Evolutionary conservation across 2,888 invertebrate species (phyloP), one percentile per base, ranked within the genome.

Genomic region (Protophormia terraenovae): DNA sequence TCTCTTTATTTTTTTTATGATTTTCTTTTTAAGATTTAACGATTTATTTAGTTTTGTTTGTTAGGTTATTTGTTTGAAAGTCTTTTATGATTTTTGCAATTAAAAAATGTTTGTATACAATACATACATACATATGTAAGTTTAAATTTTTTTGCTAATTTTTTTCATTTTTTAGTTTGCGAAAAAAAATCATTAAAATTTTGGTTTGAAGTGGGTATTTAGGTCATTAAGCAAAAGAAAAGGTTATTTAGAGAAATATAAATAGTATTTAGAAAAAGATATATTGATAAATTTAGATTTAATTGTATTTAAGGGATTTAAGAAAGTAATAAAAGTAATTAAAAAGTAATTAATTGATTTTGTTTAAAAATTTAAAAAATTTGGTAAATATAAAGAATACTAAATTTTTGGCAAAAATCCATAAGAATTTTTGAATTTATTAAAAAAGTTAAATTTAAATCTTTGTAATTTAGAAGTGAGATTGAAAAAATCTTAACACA

Each of bases 61-160:
- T 41, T 35, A 7, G 8, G 12, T 50, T 24, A 10, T 50, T 10
- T 22, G 22, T 50, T n/a, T 53, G 69, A 35, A 53, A 69, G 50
- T 35, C 24, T 69, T 69, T 69, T 35, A 64, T 38, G 75, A 38
- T 64, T 62, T 50, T 64, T 75, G 50, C 62, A 75, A 50, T 64
- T 45, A 50, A 24, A 47, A 50, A 60, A n/a, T n/a, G n/a, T n/a
- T n/a, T n/a, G n/a, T 32, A 50, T n/a, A 10, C 10, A 32, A 14
- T 41, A n/a, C 6, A 41, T 41, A n/a, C n/a, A n/a, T n/a, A n/a
- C n/a, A n/a, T n/a, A n/a, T 41, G 38, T 41, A 16, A 27, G 38
- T 55, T 55, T 19, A 16, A 14, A 22, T 45, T 60, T 62, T 62
- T 45, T 50, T 14, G 7, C 5, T 50, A 38, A 60, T 35, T 60